Evolutionary conservation across 2,888 invertebrate species (phyloP), one percentile per base, ranked within the genome.

Genomic region (Tanytarsus gracilentus): DNA sequence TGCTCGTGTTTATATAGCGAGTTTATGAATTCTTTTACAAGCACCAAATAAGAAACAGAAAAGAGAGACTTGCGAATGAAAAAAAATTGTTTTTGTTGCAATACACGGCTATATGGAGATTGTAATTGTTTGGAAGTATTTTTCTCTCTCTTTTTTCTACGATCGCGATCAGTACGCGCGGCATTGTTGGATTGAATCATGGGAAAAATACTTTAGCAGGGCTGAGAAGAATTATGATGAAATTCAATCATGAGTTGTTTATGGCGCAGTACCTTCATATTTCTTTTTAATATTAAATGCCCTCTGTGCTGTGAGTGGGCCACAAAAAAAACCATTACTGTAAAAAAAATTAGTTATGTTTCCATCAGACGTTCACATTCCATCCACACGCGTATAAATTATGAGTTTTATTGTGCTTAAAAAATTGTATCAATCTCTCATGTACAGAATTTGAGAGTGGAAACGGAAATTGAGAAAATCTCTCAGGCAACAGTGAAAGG

Each of bases 181-280:
- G 21, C 53, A 53, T 53, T 53, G 33, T n/a, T n/a, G n/a, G n/a
- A n/a, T n/a, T 53, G 36, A 53, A 33, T 53, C 53, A 53, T 53
- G 53, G 33, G 33, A 53, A 53, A 53, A 29, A 4, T 3, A 9
- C 33, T 33, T 33, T 33, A 33, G 33, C 44, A 44, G 44, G 44
- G 44, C 44, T 44, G 44, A 44, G 18, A 44, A 44, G n/a, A n/a
- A n/a, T n/a, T 33, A 33, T 44, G 44, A 44, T 18, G 44, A 44
- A 44, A 44, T 44, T 18, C n/a, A 44, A 44, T 21, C 44, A 23
- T 44, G 44, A 44, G 44, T 21, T 44, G 18, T 44, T 44, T 44
- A 44, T 16, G 16, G 44, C 21, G 18, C 44, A 44, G 18, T 44
- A 44, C 9, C 18, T 18, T 44, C 44, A 23, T 36, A 21, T 18